These are phyloP conservation scores for Cromileptes altivelis DNA, from an alignment of 2,113 vertebrate genomes.

Conservation along the genomic window DNA sequence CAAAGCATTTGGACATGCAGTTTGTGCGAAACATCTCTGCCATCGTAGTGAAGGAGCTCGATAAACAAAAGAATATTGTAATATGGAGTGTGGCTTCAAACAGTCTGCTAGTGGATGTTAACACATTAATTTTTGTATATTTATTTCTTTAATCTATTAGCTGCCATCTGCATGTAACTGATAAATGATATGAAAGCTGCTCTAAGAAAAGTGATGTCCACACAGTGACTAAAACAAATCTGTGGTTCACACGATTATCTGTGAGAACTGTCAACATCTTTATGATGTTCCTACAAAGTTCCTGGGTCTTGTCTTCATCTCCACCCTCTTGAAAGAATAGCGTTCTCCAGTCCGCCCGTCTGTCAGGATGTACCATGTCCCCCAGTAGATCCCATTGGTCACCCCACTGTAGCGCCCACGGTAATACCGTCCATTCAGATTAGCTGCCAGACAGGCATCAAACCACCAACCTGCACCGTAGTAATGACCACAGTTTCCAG, in stretches of 20 bases:
- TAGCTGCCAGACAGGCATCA: constrained; percentile 87
- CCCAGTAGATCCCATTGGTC: constrained; percentile 88
- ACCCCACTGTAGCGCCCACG: constrained; percentile 84
- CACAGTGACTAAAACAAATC: constrained; percentile 28
- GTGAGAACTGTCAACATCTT: neutral
- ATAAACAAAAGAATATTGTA: neutral
- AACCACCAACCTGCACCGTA: constrained; percentile 89
- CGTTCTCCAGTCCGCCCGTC: constrained; percentile 85
- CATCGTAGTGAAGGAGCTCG: neutral
- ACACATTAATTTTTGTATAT: neutral
- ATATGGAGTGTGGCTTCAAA: constrained; percentile 6
- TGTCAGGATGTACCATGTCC: constrained; percentile 88
- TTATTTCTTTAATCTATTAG: constrained; percentile 24
- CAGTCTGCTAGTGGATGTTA: constrained; percentile 6
- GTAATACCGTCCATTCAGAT: constrained; percentile 86
- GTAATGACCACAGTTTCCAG: constrained; percentile 87
- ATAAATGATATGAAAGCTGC: constrained; percentile 29
- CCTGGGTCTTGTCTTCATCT: constrained; percentile 85
- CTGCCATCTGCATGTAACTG: constrained; percentile 32
- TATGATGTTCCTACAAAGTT: constrained; percentile 59
- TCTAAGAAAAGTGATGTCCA: constrained; percentile 20
- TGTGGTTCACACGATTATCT: constrained; percentile 12
- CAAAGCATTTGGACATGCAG: too few relatives aligned
- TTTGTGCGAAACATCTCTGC: too few relatives aligned
- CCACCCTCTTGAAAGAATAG: constrained; percentile 86